Evolutionary conservation across 2,888 invertebrate species (phyloP).

Genomic region (Eupithecia subumbrata): DNA sequence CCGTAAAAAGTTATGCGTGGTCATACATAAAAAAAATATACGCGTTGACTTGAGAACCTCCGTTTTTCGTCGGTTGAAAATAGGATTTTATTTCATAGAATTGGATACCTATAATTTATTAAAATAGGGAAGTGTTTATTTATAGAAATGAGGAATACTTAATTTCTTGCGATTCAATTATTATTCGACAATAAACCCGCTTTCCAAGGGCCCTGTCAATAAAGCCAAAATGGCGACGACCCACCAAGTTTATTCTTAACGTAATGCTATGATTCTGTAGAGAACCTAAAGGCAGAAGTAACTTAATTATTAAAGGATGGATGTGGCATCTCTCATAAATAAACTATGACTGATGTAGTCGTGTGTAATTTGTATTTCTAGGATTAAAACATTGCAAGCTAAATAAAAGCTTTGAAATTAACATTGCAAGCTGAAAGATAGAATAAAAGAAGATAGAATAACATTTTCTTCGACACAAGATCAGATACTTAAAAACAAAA

Average conservation of each 20-base stretch:
- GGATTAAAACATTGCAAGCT: background rate
- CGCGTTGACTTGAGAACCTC: too few species aligned
- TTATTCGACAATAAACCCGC: background rate
- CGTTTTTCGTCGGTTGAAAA: too few species aligned
- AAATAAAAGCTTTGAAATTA: too few species aligned
- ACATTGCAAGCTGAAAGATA: background rate
- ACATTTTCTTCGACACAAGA: too few species aligned
- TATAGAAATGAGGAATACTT: background rate
- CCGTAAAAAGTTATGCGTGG: too few species aligned
- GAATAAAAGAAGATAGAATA: too few species aligned
- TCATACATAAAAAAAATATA: too few species aligned
- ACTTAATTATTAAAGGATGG: background rate
- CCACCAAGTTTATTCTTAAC: slow-evolving; percentile 34
- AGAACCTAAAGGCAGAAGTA: background rate
- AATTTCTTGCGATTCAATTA: background rate
- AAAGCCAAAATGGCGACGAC: slow-evolving; percentile 24
- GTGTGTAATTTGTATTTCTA: background rate
- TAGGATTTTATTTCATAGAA: too few species aligned
- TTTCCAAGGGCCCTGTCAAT: slow-evolving; percentile 20
- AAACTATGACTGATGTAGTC: background rate
- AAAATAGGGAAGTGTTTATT: background rate
- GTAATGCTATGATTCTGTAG: slow-evolving; percentile 19
- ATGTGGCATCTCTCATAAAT: background rate
- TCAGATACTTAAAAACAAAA: too few species aligned
- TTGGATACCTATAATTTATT: too few species aligned